A percentile compares a stretch with the other conserved stretches of the same genome.
These are phyloP conservation scores for Leptura quadrifasciata DNA, from an alignment of 2,888 invertebrate species.

Conservation along the genomic window DNA sequence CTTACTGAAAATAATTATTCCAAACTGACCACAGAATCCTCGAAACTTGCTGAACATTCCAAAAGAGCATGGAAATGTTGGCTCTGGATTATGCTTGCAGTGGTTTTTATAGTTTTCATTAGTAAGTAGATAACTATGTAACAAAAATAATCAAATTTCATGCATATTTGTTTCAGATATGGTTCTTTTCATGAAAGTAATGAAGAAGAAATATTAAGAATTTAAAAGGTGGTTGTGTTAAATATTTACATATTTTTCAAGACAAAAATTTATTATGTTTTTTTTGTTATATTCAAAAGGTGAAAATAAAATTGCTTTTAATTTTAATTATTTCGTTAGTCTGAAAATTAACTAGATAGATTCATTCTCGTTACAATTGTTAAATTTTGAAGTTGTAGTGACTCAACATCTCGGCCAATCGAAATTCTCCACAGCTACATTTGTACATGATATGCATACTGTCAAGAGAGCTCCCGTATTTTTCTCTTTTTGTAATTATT, in stretches of 20 bases:
- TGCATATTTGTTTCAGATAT: conserved; percentile 81
- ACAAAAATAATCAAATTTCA: conserved; percentile 6
- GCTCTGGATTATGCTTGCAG: conserved; percentile 93
- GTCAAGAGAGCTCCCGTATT: too few relatives aligned
- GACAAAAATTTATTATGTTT: conserved; percentile 32
- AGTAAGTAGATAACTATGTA: conserved; percentile 77
- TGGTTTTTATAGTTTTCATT: conserved; percentile 91
- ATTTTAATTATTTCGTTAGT: too few relatives aligned
- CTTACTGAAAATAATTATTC: conserved; percentile 87
- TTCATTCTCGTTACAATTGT: too few relatives aligned
- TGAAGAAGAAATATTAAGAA: conserved; percentile 80
- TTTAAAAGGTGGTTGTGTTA: conserved; percentile 4
- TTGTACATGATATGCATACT: too few relatives aligned
- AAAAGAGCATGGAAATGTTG: conserved; percentile 94
- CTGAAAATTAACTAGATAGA: too few relatives aligned
- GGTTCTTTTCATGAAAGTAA: conserved; percentile 94
- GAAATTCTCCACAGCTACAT: too few relatives aligned
- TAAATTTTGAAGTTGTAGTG: too few relatives aligned
- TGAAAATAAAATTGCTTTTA: background rate
- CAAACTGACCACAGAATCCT: conserved; percentile 87
- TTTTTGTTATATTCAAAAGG: background rate
- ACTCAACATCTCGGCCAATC: too few relatives aligned
- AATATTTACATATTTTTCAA: conserved; percentile 20
- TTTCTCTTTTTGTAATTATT: too few relatives aligned
- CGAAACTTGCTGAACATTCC: conserved; percentile 89